Evolutionary conservation across 2,113 vertebrate genomes (phyloP).

Genomic region (Felis catus): DNA sequence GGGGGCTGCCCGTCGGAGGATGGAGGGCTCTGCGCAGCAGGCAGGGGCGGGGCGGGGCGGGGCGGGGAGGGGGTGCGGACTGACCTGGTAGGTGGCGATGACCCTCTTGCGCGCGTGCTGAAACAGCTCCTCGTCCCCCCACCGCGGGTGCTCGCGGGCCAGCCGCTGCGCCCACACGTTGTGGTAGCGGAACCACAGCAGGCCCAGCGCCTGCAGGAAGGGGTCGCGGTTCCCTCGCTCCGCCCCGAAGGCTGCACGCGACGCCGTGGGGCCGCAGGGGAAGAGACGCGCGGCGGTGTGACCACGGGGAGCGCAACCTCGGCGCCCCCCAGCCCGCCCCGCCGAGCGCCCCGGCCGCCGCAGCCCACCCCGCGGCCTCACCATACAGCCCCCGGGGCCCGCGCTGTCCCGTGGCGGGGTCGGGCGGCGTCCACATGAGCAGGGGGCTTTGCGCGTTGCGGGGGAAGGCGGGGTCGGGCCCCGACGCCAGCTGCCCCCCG

Average conservation of each 20-base stretch:
- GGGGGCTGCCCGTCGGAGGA: neutral
- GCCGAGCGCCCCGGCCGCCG: neutral
- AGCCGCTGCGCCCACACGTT: slow-evolving; percentile 88
- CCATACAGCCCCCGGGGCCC: slow-evolving; percentile 86
- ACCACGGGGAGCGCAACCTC: rapidly evolving
- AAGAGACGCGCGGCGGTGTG: neutral
- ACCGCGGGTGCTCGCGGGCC: slow-evolving; percentile 82
- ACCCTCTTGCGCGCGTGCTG: slow-evolving; percentile 92
- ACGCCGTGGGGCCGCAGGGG: neutral
- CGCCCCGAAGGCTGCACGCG: slow-evolving; percentile 90
- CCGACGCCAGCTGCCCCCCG: slow-evolving; percentile 86
- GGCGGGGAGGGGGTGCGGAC: neutral
- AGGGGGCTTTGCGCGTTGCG: slow-evolving; percentile 64
- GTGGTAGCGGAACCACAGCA: slow-evolving; percentile 97
- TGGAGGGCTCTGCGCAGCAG: neutral
- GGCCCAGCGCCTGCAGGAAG: slow-evolving; percentile 91
- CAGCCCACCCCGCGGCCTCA: slow-evolving; percentile 68
- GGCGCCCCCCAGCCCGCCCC: neutral
- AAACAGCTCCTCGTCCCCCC: slow-evolving; percentile 95
- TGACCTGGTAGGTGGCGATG: slow-evolving; percentile 94
- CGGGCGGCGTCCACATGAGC: slow-evolving; percentile 91
- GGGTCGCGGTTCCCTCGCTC: slow-evolving; percentile 93
- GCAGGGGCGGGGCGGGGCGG: rapidly evolving
- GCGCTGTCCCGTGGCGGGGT: slow-evolving; percentile 87
- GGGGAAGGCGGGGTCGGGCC: slow-evolving; percentile 83